These are phyloP conservation scores for Palaemon carinicauda DNA, from an alignment of 1,140 invertebrate genomes.

Conservation along the genomic window DNA sequence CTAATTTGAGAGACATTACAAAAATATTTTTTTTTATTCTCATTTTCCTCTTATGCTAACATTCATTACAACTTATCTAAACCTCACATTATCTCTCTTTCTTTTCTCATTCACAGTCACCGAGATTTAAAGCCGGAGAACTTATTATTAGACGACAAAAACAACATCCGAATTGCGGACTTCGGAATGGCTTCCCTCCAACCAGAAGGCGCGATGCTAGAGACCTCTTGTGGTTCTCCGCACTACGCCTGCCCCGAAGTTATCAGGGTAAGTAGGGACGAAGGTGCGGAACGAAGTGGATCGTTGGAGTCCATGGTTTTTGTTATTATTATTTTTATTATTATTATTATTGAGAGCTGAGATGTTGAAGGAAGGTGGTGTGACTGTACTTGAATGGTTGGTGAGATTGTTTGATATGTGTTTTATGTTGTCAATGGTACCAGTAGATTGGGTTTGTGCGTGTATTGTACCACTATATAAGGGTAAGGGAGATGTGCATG, in stretches of 20 bases:
- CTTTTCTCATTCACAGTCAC: slow-evolving; percentile 76
- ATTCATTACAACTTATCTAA: not conserved
- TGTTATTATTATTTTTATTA: too few relatives aligned
- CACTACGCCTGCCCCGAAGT: slow-evolving; percentile 99
- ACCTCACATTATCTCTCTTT: not conserved
- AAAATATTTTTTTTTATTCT: too few relatives aligned
- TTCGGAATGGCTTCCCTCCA: slow-evolving; percentile 99
- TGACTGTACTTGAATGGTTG: too few relatives aligned
- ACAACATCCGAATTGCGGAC: slow-evolving; percentile 99
- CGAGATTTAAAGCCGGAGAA: slow-evolving; percentile 99
- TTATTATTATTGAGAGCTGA: too few relatives aligned
- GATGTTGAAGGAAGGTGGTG: too few relatives aligned
- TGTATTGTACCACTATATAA: too few relatives aligned
- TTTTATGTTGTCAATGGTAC: too few relatives aligned
- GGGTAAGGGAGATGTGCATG: too few relatives aligned
- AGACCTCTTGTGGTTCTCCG: slow-evolving; percentile 98
- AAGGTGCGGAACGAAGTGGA: not conserved
- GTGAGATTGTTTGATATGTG: too few relatives aligned
- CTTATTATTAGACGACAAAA: slow-evolving; percentile 96
- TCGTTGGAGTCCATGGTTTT: too few relatives aligned
- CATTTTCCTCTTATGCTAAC: not conserved
- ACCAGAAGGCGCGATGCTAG: slow-evolving; percentile 96
- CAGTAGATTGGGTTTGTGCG: too few relatives aligned
- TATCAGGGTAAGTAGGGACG: slow-evolving; percentile 84
- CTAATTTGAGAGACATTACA: too few relatives aligned